phyloP scores from a whole-genome alignment of 1,140 invertebrate genomes.

The Helicorthomorpha holstii region DNA sequence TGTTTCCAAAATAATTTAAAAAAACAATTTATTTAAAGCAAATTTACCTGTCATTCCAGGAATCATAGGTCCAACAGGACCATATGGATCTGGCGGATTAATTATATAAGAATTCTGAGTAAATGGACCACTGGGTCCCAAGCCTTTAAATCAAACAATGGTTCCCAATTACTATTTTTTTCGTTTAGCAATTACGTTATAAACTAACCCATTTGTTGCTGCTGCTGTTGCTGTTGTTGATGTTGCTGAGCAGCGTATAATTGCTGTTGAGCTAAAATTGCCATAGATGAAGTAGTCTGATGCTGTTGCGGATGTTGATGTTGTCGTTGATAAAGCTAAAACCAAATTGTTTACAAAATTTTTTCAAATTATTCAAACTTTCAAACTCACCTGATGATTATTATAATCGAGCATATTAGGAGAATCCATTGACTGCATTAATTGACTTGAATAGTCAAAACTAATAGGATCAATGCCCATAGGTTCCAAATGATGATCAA shows the following conservation, averaged over 20 bases:
- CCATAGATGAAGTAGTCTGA: slow-evolving; percentile 26
- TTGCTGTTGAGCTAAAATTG: slow-evolving; percentile 27
- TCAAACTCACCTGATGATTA: not conserved
- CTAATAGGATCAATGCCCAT: slow-evolving; percentile 24
- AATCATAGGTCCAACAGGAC: slow-evolving; percentile 25
- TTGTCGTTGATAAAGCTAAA: slow-evolving; percentile 22
- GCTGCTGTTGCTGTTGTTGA: slow-evolving; percentile 31
- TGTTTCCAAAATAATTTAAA: not conserved
- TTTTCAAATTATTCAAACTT: not conserved
- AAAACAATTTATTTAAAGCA: not conserved
- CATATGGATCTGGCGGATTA: slow-evolving; percentile 54
- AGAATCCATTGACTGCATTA: slow-evolving; percentile 28
- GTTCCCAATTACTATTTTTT: not conserved
- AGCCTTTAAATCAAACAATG: slow-evolving; percentile 19
- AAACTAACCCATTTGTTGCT: slow-evolving; percentile 21
- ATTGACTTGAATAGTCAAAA: slow-evolving; percentile 25
- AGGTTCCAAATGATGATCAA: slow-evolving; percentile 21
- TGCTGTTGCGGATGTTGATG: slow-evolving; percentile 38
- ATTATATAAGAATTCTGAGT: slow-evolving; percentile 71
- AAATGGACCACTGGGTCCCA: slow-evolving; percentile 44
- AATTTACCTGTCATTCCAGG: slow-evolving; percentile 19
- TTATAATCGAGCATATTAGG: slow-evolving; percentile 27
- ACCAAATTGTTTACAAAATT: not conserved
- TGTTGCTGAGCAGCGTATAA: slow-evolving; percentile 43
- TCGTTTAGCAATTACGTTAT: not conserved